phyloP scores from a whole-genome alignment of 2,888 invertebrate genomes.

The Acleris emargana region DNA sequence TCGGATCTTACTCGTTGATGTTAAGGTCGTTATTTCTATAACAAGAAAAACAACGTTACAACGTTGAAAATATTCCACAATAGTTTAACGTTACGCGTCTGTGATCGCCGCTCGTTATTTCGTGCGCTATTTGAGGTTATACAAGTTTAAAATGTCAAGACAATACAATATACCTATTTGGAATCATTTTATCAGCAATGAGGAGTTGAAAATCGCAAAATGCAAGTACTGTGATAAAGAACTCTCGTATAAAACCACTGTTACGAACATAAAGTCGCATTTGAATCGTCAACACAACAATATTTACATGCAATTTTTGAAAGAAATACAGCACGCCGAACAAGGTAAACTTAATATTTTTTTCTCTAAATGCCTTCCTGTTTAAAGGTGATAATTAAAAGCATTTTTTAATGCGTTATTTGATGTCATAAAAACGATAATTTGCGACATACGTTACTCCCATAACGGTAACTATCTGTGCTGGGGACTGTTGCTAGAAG shows the following conservation, averaged over 20 bases:
- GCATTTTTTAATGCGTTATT: too few species aligned
- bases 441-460: too few species aligned
- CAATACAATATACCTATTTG: conserved; percentile 25
- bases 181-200: conserved; percentile 33
- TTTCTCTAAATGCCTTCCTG: background rate
- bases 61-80: background rate
- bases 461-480: too few species aligned
- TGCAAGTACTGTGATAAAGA: conserved; percentile 40
- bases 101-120: background rate
- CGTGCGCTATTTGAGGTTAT: conserved; percentile 14
- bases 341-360: background rate
- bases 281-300: conserved; percentile 20
- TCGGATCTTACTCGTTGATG: background rate
- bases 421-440: too few species aligned
- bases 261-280: conserved; percentile 40
- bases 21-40: background rate
- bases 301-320: background rate
- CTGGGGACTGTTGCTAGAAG: too few species aligned
- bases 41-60: conserved; percentile 3
- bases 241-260: conserved; percentile 40
- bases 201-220: conserved; percentile 25
- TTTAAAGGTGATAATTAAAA: too few species aligned
- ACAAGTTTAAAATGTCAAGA: conserved; percentile 3
- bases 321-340: background rate
- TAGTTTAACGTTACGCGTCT: conserved; percentile 5